Conservation (phyloP, 2,113 vertebrate genomes). For the Synchiropus splendidus region DNA sequence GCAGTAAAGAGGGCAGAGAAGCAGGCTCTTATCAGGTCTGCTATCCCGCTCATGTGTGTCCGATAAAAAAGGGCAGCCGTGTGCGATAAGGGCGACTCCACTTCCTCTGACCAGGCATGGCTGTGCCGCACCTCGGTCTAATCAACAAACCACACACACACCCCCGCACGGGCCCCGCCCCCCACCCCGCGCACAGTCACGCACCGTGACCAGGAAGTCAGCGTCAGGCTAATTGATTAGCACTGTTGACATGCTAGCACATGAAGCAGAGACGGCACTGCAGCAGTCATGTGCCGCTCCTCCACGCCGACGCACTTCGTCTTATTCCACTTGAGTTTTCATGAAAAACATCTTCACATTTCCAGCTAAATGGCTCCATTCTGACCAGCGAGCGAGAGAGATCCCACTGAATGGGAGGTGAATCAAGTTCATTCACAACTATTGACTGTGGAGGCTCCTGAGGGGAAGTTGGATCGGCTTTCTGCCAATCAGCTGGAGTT, state of each 20-base stretch:
- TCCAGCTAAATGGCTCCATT: too few relatives aligned
- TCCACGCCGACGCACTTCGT: too few relatives aligned
- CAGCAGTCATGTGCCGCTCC: too few relatives aligned
- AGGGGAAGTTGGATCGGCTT: conserved; percentile 41
- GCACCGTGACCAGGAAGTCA: background rate
- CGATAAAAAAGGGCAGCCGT: conserved; percentile 42
- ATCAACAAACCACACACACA: conserved; percentile 29
- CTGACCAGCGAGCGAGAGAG: background rate
- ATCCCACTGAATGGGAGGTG: conserved; percentile 1
- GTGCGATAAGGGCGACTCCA: conserved; percentile 44
- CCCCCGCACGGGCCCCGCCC: background rate
- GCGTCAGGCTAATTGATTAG: too few relatives aligned
- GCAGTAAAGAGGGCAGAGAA: conserved; percentile 31
- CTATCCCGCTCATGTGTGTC: conserved; percentile 44
- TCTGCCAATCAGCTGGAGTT: conserved; percentile 44
- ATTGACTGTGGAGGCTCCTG: conserved; percentile 33
- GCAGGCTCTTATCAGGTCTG: conserved; percentile 20
- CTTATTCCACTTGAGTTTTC: too few relatives aligned
- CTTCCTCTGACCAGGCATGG: conserved; percentile 55
- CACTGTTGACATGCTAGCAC: too few relatives aligned
- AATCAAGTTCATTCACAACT: conserved; percentile 43
- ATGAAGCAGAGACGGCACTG: too few relatives aligned
- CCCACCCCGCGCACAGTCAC: background rate
- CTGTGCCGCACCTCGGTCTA: conserved; percentile 32
- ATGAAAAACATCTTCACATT: too few relatives aligned